These are phyloP conservation scores for Drosophila siamana DNA, from an alignment of 2,888 invertebrate species.

Conservation along the genomic window DNA sequence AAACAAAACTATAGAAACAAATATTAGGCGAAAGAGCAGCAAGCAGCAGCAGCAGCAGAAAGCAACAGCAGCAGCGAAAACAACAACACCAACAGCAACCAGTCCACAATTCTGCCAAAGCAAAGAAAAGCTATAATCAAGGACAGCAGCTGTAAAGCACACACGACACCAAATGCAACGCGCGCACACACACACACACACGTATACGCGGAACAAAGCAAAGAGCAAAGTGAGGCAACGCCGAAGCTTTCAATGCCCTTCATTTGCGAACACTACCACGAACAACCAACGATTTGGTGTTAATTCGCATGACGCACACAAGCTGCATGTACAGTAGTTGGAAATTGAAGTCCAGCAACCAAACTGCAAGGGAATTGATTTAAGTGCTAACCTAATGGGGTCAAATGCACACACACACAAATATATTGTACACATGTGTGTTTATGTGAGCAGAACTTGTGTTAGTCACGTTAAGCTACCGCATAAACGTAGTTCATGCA, in stretches of 20 bases:
- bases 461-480: slow-evolving; percentile 25
- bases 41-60: slow-evolving; percentile 33
- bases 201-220: slow-evolving; percentile 10
- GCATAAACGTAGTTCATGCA: slow-evolving; percentile 29
- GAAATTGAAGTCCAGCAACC: slow-evolving; percentile 40
- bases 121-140: slow-evolving; percentile 69
- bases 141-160: slow-evolving; percentile 67
- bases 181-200: slow-evolving; percentile 10
- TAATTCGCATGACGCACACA: slow-evolving; percentile 58
- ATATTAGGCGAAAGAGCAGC: slow-evolving; percentile 64
- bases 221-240: slow-evolving; percentile 38
- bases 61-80: no score
- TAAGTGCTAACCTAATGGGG: slow-evolving; percentile 64
- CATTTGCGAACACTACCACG: slow-evolving; percentile 39
- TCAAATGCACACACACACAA: slow-evolving; percentile 50
- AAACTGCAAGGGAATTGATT: slow-evolving; percentile 48
- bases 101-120: slow-evolving; percentile 58
- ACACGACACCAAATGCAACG: slow-evolving; percentile 54
- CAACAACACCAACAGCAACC: slow-evolving; percentile 47
- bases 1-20: slow-evolving; percentile 45
- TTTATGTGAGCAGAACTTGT: slow-evolving; percentile 12
- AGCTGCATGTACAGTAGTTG: slow-evolving; percentile 13
- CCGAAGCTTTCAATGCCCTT: slow-evolving; percentile 74
- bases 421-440: neutral
- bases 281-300: slow-evolving; percentile 9